Conservation (phyloP, 2,797 vertebrate species). For the Gadopsis bispinosus region DNA sequence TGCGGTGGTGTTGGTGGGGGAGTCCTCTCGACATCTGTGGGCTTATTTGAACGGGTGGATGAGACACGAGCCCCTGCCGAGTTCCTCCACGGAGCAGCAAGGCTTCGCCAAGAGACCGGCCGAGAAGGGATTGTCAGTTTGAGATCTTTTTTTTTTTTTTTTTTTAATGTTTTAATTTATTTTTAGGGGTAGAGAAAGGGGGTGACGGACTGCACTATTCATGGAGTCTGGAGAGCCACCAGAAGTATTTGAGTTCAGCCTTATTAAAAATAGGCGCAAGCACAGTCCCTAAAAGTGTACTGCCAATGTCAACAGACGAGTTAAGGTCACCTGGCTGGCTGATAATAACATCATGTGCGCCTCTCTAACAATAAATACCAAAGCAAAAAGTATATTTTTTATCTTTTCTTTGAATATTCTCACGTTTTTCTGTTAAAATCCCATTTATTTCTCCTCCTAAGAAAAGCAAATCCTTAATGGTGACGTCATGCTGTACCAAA, state of each 20-base stretch:
- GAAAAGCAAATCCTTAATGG: too few species aligned
- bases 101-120: constrained; percentile 55
- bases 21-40: constrained; percentile 77
- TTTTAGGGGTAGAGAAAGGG: background rate
- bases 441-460: background rate
- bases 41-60: constrained; percentile 75
- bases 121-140: constrained; percentile 29
- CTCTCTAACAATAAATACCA: background rate
- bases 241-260: background rate
- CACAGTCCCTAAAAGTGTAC: background rate
- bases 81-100: constrained; percentile 51
- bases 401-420: background rate
- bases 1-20: constrained; percentile 60
- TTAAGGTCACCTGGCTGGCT: background rate
- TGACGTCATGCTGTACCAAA: constrained; percentile 3
- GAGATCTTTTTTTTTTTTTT: background rate
- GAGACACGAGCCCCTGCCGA: constrained; percentile 71
- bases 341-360: background rate
- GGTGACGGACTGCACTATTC: background rate
- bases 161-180: background rate
- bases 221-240: background rate
- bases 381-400: background rate
- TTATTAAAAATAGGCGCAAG: background rate
- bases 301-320: background rate
- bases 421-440: background rate